These are phyloP conservation scores for Uloborus plumipes DNA, from an alignment of 2,888 invertebrate genomes.

Conservation along the genomic window DNA sequence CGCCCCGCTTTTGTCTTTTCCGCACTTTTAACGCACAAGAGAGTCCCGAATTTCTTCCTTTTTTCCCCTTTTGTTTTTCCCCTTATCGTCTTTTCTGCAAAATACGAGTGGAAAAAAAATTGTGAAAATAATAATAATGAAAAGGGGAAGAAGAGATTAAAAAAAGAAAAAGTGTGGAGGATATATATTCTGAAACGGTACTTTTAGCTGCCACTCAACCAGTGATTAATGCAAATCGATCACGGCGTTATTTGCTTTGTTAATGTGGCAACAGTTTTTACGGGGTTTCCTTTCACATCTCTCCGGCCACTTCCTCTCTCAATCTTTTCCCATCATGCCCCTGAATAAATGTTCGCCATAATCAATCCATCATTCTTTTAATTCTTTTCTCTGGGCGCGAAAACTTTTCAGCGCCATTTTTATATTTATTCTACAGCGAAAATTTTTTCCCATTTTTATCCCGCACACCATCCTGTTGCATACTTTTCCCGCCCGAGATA, in stretches of 20 bases:
- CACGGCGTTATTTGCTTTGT: constrained; percentile 61
- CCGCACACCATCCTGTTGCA: constrained; percentile 43
- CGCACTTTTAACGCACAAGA: constrained; percentile 55
- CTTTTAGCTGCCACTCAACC: constrained; percentile 60
- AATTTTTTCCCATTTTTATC: constrained; percentile 30
- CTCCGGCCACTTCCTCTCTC: constrained; percentile 36
- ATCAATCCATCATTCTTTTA: constrained; percentile 61
- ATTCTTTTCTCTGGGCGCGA: constrained; percentile 49
- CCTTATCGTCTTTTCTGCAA: constrained; percentile 39
- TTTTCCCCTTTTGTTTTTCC: constrained; percentile 38
- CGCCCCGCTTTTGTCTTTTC: constrained; percentile 49
- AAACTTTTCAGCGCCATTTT: constrained; percentile 43
- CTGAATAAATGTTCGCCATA: constrained; percentile 62
- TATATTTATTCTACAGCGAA: constrained; percentile 54
- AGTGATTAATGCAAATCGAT: constrained; percentile 64
- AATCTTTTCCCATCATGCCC: constrained; percentile 61
- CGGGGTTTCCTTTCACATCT: constrained; percentile 36
- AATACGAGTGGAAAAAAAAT: constrained; percentile 11
- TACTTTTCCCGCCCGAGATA: constrained; percentile 35
- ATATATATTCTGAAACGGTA: constrained; percentile 32
- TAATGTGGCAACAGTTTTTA: constrained; percentile 63
- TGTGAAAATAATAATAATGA: constrained; percentile 38
- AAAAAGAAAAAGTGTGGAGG: background rate
- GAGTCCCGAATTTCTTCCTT: constrained; percentile 35
- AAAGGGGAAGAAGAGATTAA: constrained; percentile 1